Conservation (phyloP, 2,888 invertebrate genomes). For the Nomada ferruginata region DNA sequence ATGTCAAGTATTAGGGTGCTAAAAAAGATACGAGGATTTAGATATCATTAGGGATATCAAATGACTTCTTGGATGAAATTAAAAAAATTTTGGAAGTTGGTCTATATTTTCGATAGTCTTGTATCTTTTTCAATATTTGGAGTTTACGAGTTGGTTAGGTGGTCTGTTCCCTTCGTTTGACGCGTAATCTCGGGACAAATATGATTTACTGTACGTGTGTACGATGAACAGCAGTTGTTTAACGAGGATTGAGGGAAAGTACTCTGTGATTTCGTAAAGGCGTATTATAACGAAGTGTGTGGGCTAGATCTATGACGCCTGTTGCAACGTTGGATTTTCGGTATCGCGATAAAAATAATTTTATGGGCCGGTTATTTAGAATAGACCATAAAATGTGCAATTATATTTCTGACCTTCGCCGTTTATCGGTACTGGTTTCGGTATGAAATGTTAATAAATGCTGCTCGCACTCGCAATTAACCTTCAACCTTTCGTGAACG, state of each 20-base stretch:
- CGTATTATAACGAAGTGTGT: background rate
- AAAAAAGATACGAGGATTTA: too few relatives aligned
- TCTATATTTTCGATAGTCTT: too few relatives aligned
- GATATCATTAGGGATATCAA: too few relatives aligned
- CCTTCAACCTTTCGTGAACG: constrained; percentile 4
- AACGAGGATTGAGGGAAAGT: constrained; percentile 53
- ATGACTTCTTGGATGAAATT: too few relatives aligned
- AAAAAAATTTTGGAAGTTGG: too few relatives aligned
- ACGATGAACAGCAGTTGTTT: constrained; percentile 9
- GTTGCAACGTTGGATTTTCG: constrained; percentile 3
- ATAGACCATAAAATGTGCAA: constrained; percentile 3
- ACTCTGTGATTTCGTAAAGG: constrained; percentile 57
- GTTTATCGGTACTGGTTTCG: background rate
- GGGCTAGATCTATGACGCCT: background rate
- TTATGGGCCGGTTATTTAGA: background rate
- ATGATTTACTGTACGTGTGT: constrained; percentile 51
- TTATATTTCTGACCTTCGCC: background rate
- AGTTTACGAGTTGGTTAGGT: too few relatives aligned
- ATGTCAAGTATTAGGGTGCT: too few relatives aligned
- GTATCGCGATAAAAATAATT: constrained; percentile 29
- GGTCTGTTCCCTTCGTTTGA: background rate
- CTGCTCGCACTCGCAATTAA: constrained; percentile 11
- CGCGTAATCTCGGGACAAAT: constrained; percentile 17
- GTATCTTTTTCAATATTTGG: too few relatives aligned
- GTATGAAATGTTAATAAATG: constrained; percentile 15